phyloP scores from a whole-genome alignment of 2,888 invertebrate genomes.

The Frankliniella fusca region DNA sequence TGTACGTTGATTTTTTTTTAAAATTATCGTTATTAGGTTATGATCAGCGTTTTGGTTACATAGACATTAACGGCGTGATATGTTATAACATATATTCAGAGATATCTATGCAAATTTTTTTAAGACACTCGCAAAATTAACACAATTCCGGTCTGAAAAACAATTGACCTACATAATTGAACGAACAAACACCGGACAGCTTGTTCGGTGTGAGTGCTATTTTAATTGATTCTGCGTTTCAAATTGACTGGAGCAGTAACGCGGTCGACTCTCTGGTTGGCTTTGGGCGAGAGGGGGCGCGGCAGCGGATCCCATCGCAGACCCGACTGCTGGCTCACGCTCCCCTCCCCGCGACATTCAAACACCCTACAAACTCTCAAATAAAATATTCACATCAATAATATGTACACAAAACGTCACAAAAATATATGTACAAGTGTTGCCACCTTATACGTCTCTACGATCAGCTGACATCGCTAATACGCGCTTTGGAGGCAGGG shows the following conservation, averaged over 20 bases:
- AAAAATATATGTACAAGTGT: constrained; percentile 27
- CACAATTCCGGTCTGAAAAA: background rate
- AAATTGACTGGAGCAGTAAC: background rate
- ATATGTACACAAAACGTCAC: constrained; percentile 26
- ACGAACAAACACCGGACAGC: background rate
- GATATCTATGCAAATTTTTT: background rate
- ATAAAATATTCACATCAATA: constrained; percentile 10
- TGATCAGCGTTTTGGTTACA: background rate
- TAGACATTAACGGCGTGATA: background rate
- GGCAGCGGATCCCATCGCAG: too few relatives aligned
- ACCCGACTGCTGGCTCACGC: background rate
- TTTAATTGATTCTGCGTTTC: background rate
- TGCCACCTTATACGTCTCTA: constrained; percentile 26
- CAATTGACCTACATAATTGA: constrained; percentile 23
- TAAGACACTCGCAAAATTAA: background rate
- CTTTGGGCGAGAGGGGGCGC: background rate
- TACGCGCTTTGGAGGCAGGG: constrained; percentile 2
- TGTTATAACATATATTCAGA: background rate
- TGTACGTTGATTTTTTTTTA: background rate
- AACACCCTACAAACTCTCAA: background rate
- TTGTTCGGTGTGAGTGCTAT: background rate
- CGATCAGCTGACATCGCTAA: constrained; percentile 17
- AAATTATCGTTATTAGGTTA: background rate
- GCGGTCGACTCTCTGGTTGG: background rate
- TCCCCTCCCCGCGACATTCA: background rate